phyloP scores from a whole-genome alignment of 2,113 vertebrate species.

The Artemisiospiza belli region DNA sequence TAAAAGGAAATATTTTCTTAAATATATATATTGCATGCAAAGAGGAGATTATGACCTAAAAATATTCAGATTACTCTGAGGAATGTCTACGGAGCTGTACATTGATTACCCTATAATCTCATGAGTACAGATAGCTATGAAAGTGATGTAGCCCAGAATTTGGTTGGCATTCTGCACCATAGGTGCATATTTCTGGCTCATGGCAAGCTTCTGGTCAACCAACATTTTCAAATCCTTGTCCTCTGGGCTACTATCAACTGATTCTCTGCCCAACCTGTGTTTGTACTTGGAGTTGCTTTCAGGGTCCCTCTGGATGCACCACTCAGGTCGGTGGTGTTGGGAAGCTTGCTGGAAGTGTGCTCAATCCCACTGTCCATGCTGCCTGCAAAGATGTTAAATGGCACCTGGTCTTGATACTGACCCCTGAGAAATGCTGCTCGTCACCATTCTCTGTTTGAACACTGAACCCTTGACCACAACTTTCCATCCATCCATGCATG shows the following conservation, averaged over 20 bases:
- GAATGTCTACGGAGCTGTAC: background rate
- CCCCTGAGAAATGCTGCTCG: fast-evolving
- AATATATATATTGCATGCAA: background rate
- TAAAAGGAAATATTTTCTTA: background rate
- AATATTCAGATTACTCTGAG: background rate
- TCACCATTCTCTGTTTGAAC: background rate
- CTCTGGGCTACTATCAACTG: background rate
- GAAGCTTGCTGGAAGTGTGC: background rate
- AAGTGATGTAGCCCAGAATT: background rate
- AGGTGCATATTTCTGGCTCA: background rate
- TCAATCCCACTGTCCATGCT: background rate
- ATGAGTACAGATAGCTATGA: background rate
- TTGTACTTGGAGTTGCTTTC: background rate
- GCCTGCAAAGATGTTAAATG: background rate
- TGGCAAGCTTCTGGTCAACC: background rate
- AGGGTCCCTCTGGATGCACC: background rate
- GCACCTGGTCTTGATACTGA: background rate
- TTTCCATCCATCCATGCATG: too few species aligned
- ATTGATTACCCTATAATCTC: background rate
- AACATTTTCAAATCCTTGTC: background rate
- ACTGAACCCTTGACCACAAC: background rate
- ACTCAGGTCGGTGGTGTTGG: background rate
- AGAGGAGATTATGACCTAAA: background rate
- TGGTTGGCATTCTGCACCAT: background rate
- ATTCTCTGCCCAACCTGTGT: background rate